Evolutionary conservation across 1,140 invertebrate genomes (phyloP).

Genomic region (Oryctes rhinoceros): DNA sequence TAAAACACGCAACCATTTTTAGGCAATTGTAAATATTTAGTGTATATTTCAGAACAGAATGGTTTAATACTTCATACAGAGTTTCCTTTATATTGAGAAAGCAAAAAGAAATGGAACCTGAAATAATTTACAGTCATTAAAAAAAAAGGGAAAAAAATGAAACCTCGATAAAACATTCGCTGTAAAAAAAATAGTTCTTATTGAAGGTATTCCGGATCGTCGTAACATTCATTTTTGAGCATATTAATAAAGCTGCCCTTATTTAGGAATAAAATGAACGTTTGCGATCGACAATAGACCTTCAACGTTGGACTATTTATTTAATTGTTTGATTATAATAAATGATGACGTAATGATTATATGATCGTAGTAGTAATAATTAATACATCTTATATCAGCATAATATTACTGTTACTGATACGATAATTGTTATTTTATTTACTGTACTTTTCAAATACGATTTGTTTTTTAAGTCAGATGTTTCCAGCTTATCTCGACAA

Average conservation of each 20-base stretch:
- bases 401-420: neutral
- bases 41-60: conserved; percentile 28
- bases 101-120: neutral
- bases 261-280: neutral
- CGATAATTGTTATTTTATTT: neutral
- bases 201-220: neutral
- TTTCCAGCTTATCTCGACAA: conserved; percentile 4
- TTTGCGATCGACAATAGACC: neutral
- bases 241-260: conserved; percentile 16
- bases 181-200: neutral
- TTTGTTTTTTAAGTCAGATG: neutral
- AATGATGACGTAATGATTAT: neutral
- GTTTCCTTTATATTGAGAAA: neutral
- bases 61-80: conserved; percentile 15
- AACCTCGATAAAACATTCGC: neutral
- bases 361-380: neutral
- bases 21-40: conserved; percentile 31
- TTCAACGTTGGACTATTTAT: neutral
- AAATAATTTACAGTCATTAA: conserved; percentile 37
- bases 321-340: neutral
- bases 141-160: conserved; percentile 22
- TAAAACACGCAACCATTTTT: neutral
- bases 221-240: neutral
- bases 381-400: neutral
- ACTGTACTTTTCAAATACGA: neutral